Evolutionary conservation across 2,113 vertebrate species (phyloP).

Genomic region (Microcebus tavaratra): DNA sequence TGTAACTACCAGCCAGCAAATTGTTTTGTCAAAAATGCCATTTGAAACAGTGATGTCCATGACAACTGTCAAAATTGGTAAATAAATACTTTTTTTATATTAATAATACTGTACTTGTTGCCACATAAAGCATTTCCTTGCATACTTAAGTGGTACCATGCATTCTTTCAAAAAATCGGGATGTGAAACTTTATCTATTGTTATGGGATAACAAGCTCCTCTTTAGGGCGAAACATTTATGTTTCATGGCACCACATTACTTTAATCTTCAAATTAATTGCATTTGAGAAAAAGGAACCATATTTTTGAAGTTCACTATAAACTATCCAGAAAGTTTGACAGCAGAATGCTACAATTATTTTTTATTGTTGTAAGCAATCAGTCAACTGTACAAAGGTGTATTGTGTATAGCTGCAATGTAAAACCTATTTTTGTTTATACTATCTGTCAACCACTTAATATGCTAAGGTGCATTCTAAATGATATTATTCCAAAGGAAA

Average conservation of each 20-base stretch:
- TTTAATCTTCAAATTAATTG: conserved; percentile 57
- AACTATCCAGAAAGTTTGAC: conserved; percentile 70
- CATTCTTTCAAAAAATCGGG: conserved; percentile 67
- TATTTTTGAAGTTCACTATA: conserved; percentile 72
- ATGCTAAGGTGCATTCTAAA: conserved; percentile 58
- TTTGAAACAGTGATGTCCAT: conserved; percentile 76
- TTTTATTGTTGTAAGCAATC: conserved; percentile 75
- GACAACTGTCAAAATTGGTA: conserved; percentile 80
- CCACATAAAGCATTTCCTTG: neutral
- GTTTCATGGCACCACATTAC: neutral
- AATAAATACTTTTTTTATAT: conserved; percentile 74
- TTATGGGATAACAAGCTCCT: conserved; percentile 54
- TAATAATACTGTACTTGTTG: neutral
- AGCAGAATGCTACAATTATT: conserved; percentile 64
- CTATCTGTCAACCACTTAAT: conserved; percentile 67
- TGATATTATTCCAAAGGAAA: conserved; percentile 66
- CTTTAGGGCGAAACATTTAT: neutral
- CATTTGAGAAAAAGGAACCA: conserved; percentile 50
- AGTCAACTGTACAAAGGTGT: conserved; percentile 64
- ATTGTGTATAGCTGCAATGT: neutral
- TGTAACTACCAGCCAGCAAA: conserved; percentile 76
- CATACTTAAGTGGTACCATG: neutral
- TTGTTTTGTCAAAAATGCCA: conserved; percentile 80
- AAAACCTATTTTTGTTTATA: conserved; percentile 71
- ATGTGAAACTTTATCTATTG: conserved; percentile 6